phyloP scores from a whole-genome alignment of 2,113 vertebrate species.

The Chaetodon auriga region DNA sequence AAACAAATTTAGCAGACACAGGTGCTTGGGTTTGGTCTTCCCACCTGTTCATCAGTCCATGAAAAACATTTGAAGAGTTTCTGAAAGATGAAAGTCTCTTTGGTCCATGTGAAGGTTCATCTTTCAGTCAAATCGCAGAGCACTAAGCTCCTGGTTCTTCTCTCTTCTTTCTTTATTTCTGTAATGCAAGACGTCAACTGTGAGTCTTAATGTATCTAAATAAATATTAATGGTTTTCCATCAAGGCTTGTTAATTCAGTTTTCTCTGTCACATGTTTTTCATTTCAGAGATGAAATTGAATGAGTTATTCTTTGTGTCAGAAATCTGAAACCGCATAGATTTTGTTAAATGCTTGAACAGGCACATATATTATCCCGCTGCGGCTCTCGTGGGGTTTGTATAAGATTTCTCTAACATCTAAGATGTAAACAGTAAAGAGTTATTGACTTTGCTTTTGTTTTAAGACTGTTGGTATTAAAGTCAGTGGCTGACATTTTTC shows the following conservation, averaged over 20 bases:
- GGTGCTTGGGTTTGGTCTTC: not conserved
- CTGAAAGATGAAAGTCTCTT: not conserved
- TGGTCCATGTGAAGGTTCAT: not conserved
- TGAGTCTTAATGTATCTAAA: not conserved
- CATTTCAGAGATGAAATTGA: slow-evolving; percentile 22
- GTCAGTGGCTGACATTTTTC: not conserved
- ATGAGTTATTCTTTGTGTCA: slow-evolving; percentile 4
- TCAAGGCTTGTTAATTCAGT: not conserved
- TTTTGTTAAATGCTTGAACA: slow-evolving; percentile 27
- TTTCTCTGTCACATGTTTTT: slow-evolving; percentile 10
- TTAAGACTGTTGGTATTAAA: not conserved
- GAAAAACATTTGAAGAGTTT: not conserved
- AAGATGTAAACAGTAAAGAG: not conserved
- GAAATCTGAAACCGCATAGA: not conserved
- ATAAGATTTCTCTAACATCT: slow-evolving; percentile 1
- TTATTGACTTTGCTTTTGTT: not conserved
- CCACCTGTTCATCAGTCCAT: not conserved
- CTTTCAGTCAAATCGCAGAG: not conserved
- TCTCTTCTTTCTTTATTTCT: not conserved
- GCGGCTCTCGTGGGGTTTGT: not conserved
- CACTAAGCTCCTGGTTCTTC: not conserved
- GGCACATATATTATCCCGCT: not conserved
- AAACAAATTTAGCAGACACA: not conserved
- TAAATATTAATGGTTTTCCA: slow-evolving; percentile 17
- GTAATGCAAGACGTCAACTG: not conserved